Evolutionary conservation across 2,888 invertebrate genomes (phyloP).

Genomic region (Ochlodes sylvanus): DNA sequence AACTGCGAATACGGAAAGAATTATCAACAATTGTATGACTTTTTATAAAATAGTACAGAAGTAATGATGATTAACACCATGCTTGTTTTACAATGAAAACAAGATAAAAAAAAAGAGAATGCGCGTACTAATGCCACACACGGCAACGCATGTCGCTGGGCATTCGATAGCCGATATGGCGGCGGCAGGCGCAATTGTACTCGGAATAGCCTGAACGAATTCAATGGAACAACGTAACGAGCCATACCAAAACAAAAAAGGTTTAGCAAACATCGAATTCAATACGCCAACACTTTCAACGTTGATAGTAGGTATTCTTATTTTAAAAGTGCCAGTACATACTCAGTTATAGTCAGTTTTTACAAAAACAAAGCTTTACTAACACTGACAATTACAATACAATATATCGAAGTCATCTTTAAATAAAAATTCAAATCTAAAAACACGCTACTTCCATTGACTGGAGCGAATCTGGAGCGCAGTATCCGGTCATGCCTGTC

Average conservation of each 20-base stretch:
- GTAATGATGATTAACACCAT: too few species aligned
- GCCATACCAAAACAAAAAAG: conserved; percentile 25
- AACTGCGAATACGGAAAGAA: too few species aligned
- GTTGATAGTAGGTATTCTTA: neutral
- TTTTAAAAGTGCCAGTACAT: neutral
- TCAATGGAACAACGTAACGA: conserved; percentile 31
- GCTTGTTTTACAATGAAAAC: too few species aligned
- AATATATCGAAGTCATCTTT: neutral
- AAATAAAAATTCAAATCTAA: too few species aligned
- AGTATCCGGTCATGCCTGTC: too few species aligned
- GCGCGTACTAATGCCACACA: conserved; percentile 20
- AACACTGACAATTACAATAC: too few species aligned
- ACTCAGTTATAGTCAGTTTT: neutral
- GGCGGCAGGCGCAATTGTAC: conserved; percentile 22
- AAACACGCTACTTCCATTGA: neutral
- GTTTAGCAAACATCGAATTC: conserved; percentile 19
- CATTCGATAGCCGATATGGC: conserved; percentile 1
- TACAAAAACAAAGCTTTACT: neutral
- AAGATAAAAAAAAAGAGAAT: conserved; percentile 1
- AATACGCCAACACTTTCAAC: conserved; percentile 3
- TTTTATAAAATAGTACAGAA: too few species aligned
- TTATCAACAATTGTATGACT: too few species aligned
- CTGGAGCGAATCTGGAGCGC: too few species aligned
- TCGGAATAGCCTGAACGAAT: conserved; percentile 30
- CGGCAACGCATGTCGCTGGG: conserved; percentile 12